Evolutionary conservation across 2,888 invertebrate species (phyloP).

Genomic region (Platerodrilus igneus): DNA sequence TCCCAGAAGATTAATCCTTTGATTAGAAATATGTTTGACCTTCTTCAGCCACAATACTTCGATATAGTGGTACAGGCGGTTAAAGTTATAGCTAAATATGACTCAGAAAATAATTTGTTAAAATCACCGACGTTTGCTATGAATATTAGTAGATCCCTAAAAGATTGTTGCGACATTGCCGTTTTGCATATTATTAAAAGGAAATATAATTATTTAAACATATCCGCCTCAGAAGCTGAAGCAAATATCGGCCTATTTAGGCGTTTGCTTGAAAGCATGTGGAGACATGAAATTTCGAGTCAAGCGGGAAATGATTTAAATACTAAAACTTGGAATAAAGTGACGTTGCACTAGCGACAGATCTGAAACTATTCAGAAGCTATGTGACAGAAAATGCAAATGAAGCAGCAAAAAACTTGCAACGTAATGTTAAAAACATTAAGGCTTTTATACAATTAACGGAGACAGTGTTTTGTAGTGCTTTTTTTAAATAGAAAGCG

Average conservation of each 20-base stretch:
- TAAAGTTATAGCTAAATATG: constrained; percentile 17
- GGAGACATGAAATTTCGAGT: constrained; percentile 21
- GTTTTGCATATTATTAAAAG: constrained; percentile 9
- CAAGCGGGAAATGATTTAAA: constrained; percentile 15
- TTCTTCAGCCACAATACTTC: constrained; percentile 16
- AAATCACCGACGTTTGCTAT: constrained; percentile 17
- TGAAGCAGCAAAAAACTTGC: too few species aligned
- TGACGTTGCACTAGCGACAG: constrained; percentile 16
- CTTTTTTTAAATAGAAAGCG: too few species aligned
- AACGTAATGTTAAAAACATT: too few species aligned
- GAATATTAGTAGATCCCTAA: constrained; percentile 17
- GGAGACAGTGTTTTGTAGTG: too few species aligned
- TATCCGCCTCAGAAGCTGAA: constrained; percentile 14
- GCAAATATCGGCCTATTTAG: constrained; percentile 18
- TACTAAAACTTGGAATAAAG: constrained; percentile 21
- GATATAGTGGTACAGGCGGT: constrained; percentile 17
- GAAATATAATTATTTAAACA: constrained; percentile 1
- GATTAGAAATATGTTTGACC: constrained; percentile 13
- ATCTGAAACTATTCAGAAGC: constrained; percentile 18
- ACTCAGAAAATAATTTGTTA: too few species aligned
- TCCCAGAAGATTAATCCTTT: constrained; percentile 10
- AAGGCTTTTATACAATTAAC: too few species aligned
- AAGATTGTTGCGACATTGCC: constrained; percentile 17
- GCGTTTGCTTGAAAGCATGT: constrained; percentile 15
- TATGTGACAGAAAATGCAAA: too few species aligned